phyloP scores from a whole-genome alignment of 2,888 invertebrate species.

The Cerceris ruficornis region DNA sequence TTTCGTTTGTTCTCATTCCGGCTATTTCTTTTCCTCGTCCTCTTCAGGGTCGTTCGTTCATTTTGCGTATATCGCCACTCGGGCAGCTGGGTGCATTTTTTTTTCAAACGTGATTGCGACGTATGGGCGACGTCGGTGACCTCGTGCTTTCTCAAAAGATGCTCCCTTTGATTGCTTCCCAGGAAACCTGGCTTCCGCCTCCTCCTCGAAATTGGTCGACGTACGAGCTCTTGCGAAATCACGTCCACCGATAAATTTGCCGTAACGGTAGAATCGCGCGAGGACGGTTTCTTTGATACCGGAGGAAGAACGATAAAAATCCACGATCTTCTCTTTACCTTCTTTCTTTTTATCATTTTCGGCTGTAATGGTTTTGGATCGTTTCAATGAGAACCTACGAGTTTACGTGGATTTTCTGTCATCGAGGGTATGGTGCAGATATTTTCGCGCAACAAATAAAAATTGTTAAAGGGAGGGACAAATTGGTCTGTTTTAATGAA shows the following conservation, averaged over 20 bases:
- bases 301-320: not conserved
- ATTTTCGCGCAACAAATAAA: too few species aligned
- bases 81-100: not conserved
- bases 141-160: slow-evolving; percentile 54
- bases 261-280: slow-evolving; percentile 38
- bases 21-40: not conserved
- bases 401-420: too few species aligned
- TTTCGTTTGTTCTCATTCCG: slow-evolving; percentile 11
- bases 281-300: slow-evolving; percentile 35
- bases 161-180: slow-evolving; percentile 54
- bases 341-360: too few species aligned
- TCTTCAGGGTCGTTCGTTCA: slow-evolving; percentile 6
- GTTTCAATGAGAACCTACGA: too few species aligned
- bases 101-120: slow-evolving; percentile 53
- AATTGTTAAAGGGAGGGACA: too few species aligned
- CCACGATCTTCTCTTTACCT: slow-evolving; percentile 6
- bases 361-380: too few species aligned
- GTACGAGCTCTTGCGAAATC: slow-evolving; percentile 23
- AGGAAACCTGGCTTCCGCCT: slow-evolving; percentile 43
- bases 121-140: slow-evolving; percentile 51
- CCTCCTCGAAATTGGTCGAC: slow-evolving; percentile 18
- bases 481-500: too few species aligned
- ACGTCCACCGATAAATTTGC: slow-evolving; percentile 47
- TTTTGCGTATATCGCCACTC: slow-evolving; percentile 22
- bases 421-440: too few species aligned